Evolutionary conservation across 2,888 invertebrate species (phyloP), one percentile per base, ranked within the genome.

Genomic region (Stenichneumon culpator): DNA sequence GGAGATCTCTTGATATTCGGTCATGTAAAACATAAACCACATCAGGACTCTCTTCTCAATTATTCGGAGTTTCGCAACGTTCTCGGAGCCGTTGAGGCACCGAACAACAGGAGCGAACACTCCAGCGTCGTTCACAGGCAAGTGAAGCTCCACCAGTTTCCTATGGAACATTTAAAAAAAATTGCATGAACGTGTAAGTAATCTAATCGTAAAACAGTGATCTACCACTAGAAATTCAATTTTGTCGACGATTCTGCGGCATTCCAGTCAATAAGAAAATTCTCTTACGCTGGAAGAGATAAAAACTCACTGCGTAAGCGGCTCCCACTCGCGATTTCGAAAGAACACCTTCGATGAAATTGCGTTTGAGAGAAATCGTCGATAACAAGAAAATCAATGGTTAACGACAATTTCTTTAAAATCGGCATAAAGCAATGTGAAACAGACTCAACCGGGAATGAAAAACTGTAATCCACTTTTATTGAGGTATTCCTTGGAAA

Each of bases 31-130:
- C 93, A 93, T 82, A 92, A 90, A n/a, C 93, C 93, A 0, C 91
- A 87, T 65, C 90, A 89, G n/a, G 93, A 93, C 54, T 92, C 93
- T 0, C 84, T 92, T 44, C 83, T 93, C 1, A 91, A 93, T 82
- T 93, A 93, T 79, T 92, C 93, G 11, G 93, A 93, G 57, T 93
- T 93, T 68, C 91, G 90, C 44, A 93, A 93, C 74, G 82, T 93
- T 16, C 84, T 93, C 3, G 87, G 93, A 7, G 88, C 91, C 2
- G 88, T 90, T 36, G 91, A 92, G 67, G 88, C 90, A 25, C 86
- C 90, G 32, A 86, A 90, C 7, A 92, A 92, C 47, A 89, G 87
- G 70, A 92, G 91, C 7, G 89, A 90, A 44, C 90, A 91, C 28
- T 86, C 83, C 32, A 87, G 91, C 54, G 82, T 92, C 1, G 92